phyloP scores from a whole-genome alignment of 2,888 invertebrate species.

The Archips crataeganus region DNA sequence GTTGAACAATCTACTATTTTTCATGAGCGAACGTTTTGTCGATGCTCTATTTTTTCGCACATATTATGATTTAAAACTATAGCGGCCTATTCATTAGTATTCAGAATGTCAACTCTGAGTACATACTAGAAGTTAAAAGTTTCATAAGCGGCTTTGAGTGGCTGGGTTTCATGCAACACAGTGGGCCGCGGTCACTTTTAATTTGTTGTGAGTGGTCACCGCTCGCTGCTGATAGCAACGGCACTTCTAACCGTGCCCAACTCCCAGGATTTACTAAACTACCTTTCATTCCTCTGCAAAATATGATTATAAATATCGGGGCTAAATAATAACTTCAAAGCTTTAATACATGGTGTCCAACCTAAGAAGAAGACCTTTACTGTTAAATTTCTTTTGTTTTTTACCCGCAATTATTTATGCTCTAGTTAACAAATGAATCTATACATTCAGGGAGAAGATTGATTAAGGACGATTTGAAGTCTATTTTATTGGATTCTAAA shows the following conservation, averaged over 20 bases:
- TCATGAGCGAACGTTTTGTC: not conserved
- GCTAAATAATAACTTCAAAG: no score
- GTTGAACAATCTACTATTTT: not conserved
- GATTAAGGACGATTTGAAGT: no score
- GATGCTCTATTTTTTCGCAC: not conserved
- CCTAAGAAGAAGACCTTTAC: no score
- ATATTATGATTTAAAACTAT: not conserved
- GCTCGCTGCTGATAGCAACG: slow-evolving; percentile 37
- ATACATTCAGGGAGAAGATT: no score
- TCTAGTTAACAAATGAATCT: no score
- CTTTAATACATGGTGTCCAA: no score
- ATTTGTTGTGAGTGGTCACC: slow-evolving; percentile 50
- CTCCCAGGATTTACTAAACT: not conserved
- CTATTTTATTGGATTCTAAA: no score
- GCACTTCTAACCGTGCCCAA: not conserved
- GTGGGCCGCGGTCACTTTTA: slow-evolving; percentile 44
- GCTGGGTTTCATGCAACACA: slow-evolving; percentile 20
- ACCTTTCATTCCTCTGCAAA: no score
- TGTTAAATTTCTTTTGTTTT: no score
- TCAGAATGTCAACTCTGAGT: not conserved
- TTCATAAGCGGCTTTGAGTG: slow-evolving; percentile 28
- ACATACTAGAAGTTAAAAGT: slow-evolving; percentile 28
- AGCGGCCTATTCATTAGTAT: slow-evolving; percentile 11
- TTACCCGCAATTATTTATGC: no score
- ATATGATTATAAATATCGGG: no score